Base-by-base conservation (phyloP, 2,797 vertebrate genomes). In the Siniperca scherzeri region DNA sequence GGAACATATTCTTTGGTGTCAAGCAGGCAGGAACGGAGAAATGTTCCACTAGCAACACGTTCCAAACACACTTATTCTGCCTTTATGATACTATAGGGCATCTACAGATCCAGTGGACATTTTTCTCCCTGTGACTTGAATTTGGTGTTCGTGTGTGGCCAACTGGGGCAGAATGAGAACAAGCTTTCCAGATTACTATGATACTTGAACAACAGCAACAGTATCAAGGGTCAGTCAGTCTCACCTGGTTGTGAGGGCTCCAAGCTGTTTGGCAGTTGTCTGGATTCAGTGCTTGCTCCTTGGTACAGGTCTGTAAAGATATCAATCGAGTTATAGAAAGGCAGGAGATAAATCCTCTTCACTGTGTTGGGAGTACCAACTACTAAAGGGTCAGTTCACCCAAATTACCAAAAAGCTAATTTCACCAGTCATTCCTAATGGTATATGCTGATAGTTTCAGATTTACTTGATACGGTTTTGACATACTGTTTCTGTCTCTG, bases 261-360 rank as follows among this genome's bases (percentile, higher is more conserved):
- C 70, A 10, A n/a, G 61, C 61, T 53, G 36, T 81, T 60, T n/a
- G 78, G 14, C 75, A 38, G 17, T n/a, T 83, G 74, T 52, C 14
- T 48, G 62, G 61, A 68, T 33, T 91, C 85, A 64, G 17, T 6
- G 42, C 25, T 67, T n/a, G 84, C 86, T 80, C 52, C 82, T 48
- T 33, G 70, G 33, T 95, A 95, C 0, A 95, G 76, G 55, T 94
- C 95, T 92, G 85, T 68, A 86, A 92, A 84, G 55, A 87, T 59
- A 85, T 57, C 12, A 82, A 30, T 16, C 0, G 13, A 73, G 16
- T 9, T 57, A 14, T 60, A 16, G 6, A 67, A 33, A 64, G 25
- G 19, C 17, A 67, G 33, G 14, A 60, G 13, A 50, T 61, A 10
- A 19, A 52, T 62, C n/a, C 46, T 30, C 10, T 40, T 56, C 16